Evolutionary conservation across 2,113 vertebrate genomes (phyloP).

Genomic region (Thomomys bottae): DNA sequence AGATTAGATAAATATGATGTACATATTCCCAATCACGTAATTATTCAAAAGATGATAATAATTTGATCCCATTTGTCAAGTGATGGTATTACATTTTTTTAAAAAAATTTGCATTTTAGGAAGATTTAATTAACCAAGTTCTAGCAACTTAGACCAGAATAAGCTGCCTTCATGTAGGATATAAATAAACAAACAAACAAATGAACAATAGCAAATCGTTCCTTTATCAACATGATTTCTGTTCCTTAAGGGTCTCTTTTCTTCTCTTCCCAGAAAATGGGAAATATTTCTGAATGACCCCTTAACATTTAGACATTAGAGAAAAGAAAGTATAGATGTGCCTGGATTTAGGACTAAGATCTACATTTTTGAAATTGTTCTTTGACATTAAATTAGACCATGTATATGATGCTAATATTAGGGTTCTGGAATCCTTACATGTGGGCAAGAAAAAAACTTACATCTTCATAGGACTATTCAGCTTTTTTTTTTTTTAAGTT

Average conservation of each 20-base stretch:
- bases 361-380: background rate
- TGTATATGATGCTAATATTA: background rate
- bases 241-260: constrained; percentile 56
- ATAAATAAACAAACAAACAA: constrained; percentile 68
- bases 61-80: constrained; percentile 81
- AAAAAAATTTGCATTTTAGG: constrained; percentile 80
- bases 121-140: constrained; percentile 80
- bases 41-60: constrained; percentile 82
- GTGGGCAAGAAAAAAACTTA: constrained; percentile 3
- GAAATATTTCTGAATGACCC: background rate
- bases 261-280: constrained; percentile 23
- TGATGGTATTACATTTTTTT: constrained; percentile 76
- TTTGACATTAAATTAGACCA: constrained; percentile 44
- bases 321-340: background rate
- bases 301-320: constrained; percentile 51
- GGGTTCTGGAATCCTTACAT: background rate
- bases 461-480: constrained; percentile 12
- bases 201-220: constrained; percentile 69
- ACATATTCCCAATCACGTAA: constrained; percentile 79
- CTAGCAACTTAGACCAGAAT: constrained; percentile 74
- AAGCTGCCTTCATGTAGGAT: constrained; percentile 64
- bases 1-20: constrained; percentile 81
- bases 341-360: constrained; percentile 11
- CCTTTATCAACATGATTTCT: constrained; percentile 65
- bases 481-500: background rate